These are phyloP conservation scores for Thalassoma bifasciatum DNA, from an alignment of 2,113 vertebrate genomes.

Conservation along the genomic window DNA sequence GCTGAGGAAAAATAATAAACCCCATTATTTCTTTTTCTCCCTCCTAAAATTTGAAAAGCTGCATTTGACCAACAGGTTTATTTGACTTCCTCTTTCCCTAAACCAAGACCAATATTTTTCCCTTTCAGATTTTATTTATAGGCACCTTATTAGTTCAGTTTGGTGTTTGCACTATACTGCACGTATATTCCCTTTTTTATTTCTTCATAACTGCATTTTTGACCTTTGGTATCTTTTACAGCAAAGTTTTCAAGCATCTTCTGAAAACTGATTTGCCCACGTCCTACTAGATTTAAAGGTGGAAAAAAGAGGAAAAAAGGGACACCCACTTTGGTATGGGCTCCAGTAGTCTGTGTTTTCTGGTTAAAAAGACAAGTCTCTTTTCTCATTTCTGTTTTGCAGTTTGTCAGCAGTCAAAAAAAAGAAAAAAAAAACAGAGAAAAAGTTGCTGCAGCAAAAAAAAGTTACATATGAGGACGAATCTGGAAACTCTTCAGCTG, in stretches of 20 bases:
- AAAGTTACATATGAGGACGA: slow-evolving; percentile 29
- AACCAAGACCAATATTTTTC: slow-evolving; percentile 48
- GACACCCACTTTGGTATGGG: neutral
- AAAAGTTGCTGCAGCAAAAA: slow-evolving; percentile 26
- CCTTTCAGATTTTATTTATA: slow-evolving; percentile 52
- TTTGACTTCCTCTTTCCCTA: slow-evolving; percentile 57
- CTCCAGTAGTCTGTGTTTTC: slow-evolving; percentile 37
- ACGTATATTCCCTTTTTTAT: slow-evolving; percentile 67
- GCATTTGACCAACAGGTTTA: slow-evolving; percentile 54
- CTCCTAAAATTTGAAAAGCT: slow-evolving; percentile 45
- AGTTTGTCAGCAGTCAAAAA: slow-evolving; percentile 39
- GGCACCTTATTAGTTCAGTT: slow-evolving; percentile 45
- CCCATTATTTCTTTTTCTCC: slow-evolving; percentile 49
- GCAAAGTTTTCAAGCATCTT: slow-evolving; percentile 43
- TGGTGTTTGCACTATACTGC: slow-evolving; percentile 47
- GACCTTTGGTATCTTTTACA: slow-evolving; percentile 53
- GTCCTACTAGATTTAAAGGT: slow-evolving; percentile 50
- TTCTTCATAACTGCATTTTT: slow-evolving; percentile 64
- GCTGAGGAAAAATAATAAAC: slow-evolving; percentile 59
- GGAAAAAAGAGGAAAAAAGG: slow-evolving; percentile 18
- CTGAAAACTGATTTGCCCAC: slow-evolving; percentile 22
- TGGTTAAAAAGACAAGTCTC: slow-evolving; percentile 44
- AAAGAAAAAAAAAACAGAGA: slow-evolving; percentile 2
- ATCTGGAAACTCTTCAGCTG: slow-evolving; percentile 57
- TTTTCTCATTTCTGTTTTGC: slow-evolving; percentile 31